A percentile compares a stretch with the other conserved stretches of the same genome.
Conservation (phyloP, 2,113 vertebrate species). For the Campylorhamphus procurvoides region DNA sequence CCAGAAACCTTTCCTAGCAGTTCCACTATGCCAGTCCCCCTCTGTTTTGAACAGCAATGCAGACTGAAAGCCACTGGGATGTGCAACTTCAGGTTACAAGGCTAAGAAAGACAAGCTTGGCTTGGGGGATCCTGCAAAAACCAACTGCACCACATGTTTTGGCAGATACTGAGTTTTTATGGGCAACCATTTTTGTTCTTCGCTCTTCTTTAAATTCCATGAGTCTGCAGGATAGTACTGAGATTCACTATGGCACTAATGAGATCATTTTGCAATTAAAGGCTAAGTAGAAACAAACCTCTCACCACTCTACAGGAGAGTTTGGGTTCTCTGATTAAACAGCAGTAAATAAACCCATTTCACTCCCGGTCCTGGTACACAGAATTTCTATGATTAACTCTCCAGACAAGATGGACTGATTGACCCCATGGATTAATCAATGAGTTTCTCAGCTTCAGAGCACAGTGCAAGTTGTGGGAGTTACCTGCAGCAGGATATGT, state of each 20-base stretch:
- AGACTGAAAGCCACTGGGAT: neutral
- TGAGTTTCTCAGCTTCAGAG: neutral
- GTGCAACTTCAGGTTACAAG: neutral
- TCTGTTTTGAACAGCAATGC: neutral
- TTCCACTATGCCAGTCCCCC: neutral
- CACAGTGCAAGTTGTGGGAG: slow-evolving; percentile 31
- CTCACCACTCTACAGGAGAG: slow-evolving; percentile 35
- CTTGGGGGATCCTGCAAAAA: neutral
- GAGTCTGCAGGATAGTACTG: neutral
- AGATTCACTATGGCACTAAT: slow-evolving; percentile 49
- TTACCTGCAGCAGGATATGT: neutral
- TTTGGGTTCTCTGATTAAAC: slow-evolving; percentile 40
- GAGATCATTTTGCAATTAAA: slow-evolving; percentile 67
- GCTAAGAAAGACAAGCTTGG: neutral
- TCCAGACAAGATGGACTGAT: slow-evolving; percentile 54
- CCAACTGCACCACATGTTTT: neutral
- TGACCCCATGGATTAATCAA: slow-evolving; percentile 69
- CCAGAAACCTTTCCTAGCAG: neutral
- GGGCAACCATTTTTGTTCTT: neutral
- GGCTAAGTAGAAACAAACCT: slow-evolving; percentile 57
- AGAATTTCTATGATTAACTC: slow-evolving; percentile 54
- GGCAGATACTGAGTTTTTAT: neutral
- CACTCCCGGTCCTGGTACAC: neutral
- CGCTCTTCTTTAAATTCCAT: slow-evolving; percentile 15
- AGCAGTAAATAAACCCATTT: slow-evolving; percentile 52